A percentile compares a stretch with the other conserved stretches of the same genome.
Evolutionary conservation across 2,113 vertebrate species (phyloP).

Genomic region (Silurus asotus): DNA sequence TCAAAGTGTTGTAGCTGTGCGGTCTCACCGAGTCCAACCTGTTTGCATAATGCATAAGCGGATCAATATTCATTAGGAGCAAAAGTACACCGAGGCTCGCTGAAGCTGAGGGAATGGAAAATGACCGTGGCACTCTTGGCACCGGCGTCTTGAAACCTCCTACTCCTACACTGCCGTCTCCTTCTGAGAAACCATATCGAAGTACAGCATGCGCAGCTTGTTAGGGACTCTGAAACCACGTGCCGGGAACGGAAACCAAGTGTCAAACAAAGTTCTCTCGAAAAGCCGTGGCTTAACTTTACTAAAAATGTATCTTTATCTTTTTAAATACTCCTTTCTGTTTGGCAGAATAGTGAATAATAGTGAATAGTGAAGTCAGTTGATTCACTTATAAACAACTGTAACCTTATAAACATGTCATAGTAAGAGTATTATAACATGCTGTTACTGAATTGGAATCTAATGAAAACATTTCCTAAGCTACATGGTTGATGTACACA

Average conservation of each 20-base stretch:
- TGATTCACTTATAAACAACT: no score
- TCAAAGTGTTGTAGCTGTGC: conserved; percentile 23
- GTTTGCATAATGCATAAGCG: conserved; percentile 49
- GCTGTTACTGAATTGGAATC: no score
- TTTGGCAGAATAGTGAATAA: no score
- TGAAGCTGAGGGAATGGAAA: conserved; percentile 25
- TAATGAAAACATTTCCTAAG: no score
- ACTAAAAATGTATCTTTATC: no score
- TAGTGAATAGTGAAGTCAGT: no score
- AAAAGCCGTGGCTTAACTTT: background rate
- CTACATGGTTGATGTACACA: no score
- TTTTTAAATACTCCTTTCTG: no score
- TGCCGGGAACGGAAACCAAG: background rate
- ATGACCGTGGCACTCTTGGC: conserved; percentile 16
- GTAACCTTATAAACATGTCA: no score
- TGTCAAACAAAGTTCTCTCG: background rate
- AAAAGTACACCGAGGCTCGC: background rate
- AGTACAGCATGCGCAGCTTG: conserved; percentile 25
- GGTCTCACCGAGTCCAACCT: background rate
- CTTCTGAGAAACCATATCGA: background rate
- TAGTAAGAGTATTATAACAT: no score
- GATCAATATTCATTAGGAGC: conserved; percentile 47
- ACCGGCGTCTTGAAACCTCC: background rate
- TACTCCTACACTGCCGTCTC: background rate
- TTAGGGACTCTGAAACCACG: conserved; percentile 3